These are phyloP conservation scores for Arenicola marina DNA, from an alignment of 2,888 invertebrate species.

Conservation along the genomic window DNA sequence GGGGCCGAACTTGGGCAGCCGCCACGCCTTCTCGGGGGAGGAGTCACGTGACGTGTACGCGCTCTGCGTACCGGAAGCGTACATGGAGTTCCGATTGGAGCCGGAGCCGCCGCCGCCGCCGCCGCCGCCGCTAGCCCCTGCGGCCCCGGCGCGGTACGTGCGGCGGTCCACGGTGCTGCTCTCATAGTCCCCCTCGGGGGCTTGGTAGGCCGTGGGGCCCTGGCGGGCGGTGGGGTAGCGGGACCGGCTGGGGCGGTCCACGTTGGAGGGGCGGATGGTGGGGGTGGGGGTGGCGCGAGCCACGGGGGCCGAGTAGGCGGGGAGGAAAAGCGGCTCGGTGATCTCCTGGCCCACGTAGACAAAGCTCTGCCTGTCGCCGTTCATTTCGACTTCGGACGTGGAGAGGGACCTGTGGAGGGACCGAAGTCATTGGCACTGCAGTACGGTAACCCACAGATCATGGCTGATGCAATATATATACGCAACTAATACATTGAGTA, in stretches of 20 bases:
- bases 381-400: conserved; percentile 27
- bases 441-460: no score
- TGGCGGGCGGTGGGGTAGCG: neutral
- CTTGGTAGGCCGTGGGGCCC: neutral
- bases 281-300: neutral
- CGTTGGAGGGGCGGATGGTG: neutral
- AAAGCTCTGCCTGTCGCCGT: neutral
- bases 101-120: neutral
- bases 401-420: conserved; percentile 29
- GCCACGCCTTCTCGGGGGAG: conserved; percentile 32
- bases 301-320: neutral
- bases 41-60: conserved; percentile 40
- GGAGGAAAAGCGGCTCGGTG: neutral
- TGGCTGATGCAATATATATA: no score
- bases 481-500: no score
- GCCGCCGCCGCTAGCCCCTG: neutral
- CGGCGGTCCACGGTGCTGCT: neutral
- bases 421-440: no score
- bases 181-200: neutral
- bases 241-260: conserved; percentile 6
- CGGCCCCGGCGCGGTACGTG: neutral
- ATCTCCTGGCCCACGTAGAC: neutral
- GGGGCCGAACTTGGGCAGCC: conserved; percentile 31
- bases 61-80: conserved; percentile 43
- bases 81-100: conserved; percentile 27